Evolutionary conservation across 2,113 vertebrate species (phyloP).

Genomic region (Talpa occidentalis): DNA sequence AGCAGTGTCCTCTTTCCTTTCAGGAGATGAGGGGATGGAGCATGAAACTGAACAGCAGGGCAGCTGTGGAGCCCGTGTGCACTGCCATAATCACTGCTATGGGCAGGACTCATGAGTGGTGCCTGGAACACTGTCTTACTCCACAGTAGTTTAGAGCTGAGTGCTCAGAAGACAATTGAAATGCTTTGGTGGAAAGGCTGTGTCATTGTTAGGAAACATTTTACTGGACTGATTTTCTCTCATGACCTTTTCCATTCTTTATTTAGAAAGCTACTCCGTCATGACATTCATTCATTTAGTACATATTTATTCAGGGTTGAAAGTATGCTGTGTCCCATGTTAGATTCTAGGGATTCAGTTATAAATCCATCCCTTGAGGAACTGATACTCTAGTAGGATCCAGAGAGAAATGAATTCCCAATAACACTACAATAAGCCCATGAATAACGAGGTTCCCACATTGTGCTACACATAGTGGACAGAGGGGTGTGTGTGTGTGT

Average conservation of each 20-base stretch:
- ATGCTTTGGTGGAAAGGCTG: not conserved
- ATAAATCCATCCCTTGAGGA: not conserved
- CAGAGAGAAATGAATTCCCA: not conserved
- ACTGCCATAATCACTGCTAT: fast-evolving
- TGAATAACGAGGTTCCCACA: not conserved
- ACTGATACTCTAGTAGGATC: not conserved
- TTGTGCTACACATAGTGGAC: no score
- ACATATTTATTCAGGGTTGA: not conserved
- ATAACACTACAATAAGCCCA: not conserved
- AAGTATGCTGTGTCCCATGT: not conserved
- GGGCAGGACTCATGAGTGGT: not conserved
- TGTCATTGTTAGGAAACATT: not conserved
- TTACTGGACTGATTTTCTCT: not conserved
- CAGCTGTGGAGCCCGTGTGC: fast-evolving
- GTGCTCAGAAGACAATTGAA: not conserved
- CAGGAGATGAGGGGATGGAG: not conserved
- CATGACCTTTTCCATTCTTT: not conserved
- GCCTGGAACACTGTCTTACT: not conserved
- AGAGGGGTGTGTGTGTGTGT: no score
- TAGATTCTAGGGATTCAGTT: not conserved
- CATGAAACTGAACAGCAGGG: fast-evolving
- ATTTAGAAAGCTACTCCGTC: not conserved
- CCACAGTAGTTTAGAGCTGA: not conserved
- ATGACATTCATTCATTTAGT: not conserved
- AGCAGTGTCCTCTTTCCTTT: not conserved